phyloP scores from a whole-genome alignment of 2,113 vertebrate species.

The Cyprinodon tularosa region DNA sequence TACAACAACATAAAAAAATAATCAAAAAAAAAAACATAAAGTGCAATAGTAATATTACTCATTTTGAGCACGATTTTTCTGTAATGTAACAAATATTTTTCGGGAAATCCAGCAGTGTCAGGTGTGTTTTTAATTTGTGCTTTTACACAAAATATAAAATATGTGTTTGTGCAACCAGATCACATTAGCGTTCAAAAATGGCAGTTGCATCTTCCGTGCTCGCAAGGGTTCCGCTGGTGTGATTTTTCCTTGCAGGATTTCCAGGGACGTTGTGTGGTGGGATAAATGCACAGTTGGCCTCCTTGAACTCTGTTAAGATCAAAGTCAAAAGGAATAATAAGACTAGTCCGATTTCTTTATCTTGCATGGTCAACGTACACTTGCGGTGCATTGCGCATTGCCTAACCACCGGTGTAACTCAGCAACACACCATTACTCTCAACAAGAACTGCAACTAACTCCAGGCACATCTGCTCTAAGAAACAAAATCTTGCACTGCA shows the following conservation, averaged over 20 bases:
- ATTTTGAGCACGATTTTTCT: background rate
- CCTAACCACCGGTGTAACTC: slow-evolving; percentile 24
- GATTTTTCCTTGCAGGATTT: slow-evolving; percentile 21
- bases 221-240: slow-evolving; percentile 30
- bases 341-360: slow-evolving; percentile 28
- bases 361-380: slow-evolving; percentile 27
- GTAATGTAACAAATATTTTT: background rate
- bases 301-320: slow-evolving; percentile 48
- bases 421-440: slow-evolving; percentile 34
- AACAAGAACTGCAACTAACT: background rate
- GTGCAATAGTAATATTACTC: background rate
- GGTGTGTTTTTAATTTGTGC: background rate
- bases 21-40: background rate
- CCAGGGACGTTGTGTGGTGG: slow-evolving; percentile 12
- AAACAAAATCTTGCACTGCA: slow-evolving; percentile 5
- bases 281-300: slow-evolving; percentile 37
- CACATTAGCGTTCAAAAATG: background rate
- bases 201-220: slow-evolving; percentile 14
- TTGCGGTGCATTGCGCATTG: slow-evolving; percentile 19
- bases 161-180: slow-evolving; percentile 18
- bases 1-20: background rate
- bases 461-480: background rate
- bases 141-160: background rate
- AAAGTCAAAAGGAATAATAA: slow-evolving; percentile 59
- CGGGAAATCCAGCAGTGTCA: background rate